Evolutionary conservation across 1,140 invertebrate species (phyloP).

Genomic region (Bombus ignitus): DNA sequence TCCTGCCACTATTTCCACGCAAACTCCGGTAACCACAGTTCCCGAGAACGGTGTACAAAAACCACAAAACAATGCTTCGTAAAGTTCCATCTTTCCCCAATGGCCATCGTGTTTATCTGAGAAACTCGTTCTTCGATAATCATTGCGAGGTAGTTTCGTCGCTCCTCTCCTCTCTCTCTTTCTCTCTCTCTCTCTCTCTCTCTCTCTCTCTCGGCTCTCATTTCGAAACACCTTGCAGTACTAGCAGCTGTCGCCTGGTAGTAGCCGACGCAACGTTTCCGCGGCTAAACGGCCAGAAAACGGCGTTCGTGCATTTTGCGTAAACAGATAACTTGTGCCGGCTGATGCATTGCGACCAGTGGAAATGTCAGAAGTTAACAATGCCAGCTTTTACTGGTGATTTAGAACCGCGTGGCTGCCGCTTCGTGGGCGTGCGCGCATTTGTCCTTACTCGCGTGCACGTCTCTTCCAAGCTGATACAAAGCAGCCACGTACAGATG

Average conservation of each 20-base stretch:
- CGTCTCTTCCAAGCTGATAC: conserved; percentile 17
- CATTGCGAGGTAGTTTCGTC: background rate
- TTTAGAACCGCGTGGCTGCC: conserved; percentile 37
- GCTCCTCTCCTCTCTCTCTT: too few relatives aligned
- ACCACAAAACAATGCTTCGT: too few relatives aligned
- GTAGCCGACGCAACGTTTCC: background rate
- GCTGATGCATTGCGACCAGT: conserved; percentile 37
- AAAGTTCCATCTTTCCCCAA: too few relatives aligned
- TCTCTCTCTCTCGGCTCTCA: too few relatives aligned
- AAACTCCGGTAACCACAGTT: too few relatives aligned
- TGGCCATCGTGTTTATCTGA: background rate
- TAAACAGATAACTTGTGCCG: conserved; percentile 43
- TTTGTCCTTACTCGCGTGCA: conserved; percentile 48
- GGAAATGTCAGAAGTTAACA: conserved; percentile 55
- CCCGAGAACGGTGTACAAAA: too few relatives aligned
- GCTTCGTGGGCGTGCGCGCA: conserved; percentile 51
- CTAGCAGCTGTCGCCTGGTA: too few relatives aligned
- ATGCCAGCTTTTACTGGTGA: conserved; percentile 48
- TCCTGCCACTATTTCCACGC: too few relatives aligned
- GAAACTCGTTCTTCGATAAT: conserved; percentile 7
- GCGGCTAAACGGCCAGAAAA: conserved; percentile 2
- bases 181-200: too few relatives aligned
- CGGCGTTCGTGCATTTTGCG: conserved; percentile 25
- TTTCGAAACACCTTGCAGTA: background rate
- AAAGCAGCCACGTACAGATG: conserved; percentile 35